Evolutionary conservation across 92 coral and sea anemone genomes (phyloP), one percentile per base, ranked within the genome.

Genomic region (Epizoanthus stellaris): DNA sequence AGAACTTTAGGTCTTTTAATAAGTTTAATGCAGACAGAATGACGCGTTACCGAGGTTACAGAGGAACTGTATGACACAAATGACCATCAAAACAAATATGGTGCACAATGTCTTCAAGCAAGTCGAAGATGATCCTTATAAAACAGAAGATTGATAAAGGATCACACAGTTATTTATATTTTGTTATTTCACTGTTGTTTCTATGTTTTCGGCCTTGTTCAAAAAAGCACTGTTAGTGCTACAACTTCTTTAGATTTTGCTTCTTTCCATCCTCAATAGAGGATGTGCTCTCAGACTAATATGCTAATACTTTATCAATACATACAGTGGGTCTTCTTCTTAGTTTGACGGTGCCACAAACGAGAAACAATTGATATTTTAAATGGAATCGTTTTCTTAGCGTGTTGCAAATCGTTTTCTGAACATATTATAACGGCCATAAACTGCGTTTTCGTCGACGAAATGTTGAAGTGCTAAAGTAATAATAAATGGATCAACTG

Each of bases 1-100:
- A 53, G 47, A 9, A 54, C 64, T 74, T 52, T 30, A 57, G 14
- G 34, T 54, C 52, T 30, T 30, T 30, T 30, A 30, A 30, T 30
- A 30, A 30, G 36, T 54, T 49, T 21, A 74, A 14, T 11, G 11
- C 17, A 74, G 21, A 74, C 64, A 20, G 12, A 4, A 23, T 0
- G 80, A 11, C 64, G 63, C 20, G 43, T 74, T 9, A 74, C 80
- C 63, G 3, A 15, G 79, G 80, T 30, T 14, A 74, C 80, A 8
- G 63, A 21, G 43, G 23, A 49, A 17, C 77, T 7, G 9, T n/a
- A 3, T 17, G 17, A 49, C 25, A 17, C 17, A 30, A 42, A 23
- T 7, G 8, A 15, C 43, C 19, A 52, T 52, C 56, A 52, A 14
- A 54, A 54, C 59, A 74, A 54, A 74, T 5, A 74, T 66, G 70